Evolutionary conservation across 2,888 invertebrate species (phyloP).

Genomic region (Sussaba pulchella): DNA sequence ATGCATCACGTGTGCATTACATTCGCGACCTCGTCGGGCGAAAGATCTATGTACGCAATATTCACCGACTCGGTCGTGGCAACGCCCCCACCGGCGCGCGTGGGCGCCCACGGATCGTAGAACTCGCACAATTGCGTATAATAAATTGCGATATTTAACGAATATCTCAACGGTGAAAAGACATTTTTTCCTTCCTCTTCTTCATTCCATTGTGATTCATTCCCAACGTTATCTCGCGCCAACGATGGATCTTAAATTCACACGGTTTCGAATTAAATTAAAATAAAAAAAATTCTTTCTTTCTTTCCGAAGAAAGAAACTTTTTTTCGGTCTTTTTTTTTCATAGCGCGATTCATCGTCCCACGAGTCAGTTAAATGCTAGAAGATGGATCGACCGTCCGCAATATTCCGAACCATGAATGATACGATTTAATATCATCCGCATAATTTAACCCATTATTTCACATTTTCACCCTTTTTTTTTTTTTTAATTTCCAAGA

Average conservation of each 20-base stretch:
- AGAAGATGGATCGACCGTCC: too few relatives aligned
- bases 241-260: background rate
- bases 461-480: too few relatives aligned
- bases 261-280: background rate
- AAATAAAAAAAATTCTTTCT: background rate
- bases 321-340: too few relatives aligned
- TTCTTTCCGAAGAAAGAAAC: background rate
- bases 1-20: conserved; percentile 56
- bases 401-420: too few relatives aligned
- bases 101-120: background rate
- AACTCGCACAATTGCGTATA: conserved; percentile 2
- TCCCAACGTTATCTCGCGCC: background rate
- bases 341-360: too few relatives aligned
- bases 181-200: conserved; percentile 33
- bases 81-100: conserved; percentile 52
- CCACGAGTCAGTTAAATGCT: too few relatives aligned
- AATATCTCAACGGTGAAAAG: too few relatives aligned
- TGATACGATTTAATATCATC: too few relatives aligned
- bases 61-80: conserved; percentile 58
- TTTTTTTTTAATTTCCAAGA: too few relatives aligned
- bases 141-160: conserved; percentile 10
- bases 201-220: background rate
- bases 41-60: conserved; percentile 48
- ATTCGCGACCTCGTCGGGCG: conserved; percentile 56
- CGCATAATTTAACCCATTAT: too few relatives aligned